Percentiles rank a stretch among this genome's conserved stretches.
phyloP scores from a whole-genome alignment of 2,888 invertebrate species.

The Sminthurinus aureus region DNA sequence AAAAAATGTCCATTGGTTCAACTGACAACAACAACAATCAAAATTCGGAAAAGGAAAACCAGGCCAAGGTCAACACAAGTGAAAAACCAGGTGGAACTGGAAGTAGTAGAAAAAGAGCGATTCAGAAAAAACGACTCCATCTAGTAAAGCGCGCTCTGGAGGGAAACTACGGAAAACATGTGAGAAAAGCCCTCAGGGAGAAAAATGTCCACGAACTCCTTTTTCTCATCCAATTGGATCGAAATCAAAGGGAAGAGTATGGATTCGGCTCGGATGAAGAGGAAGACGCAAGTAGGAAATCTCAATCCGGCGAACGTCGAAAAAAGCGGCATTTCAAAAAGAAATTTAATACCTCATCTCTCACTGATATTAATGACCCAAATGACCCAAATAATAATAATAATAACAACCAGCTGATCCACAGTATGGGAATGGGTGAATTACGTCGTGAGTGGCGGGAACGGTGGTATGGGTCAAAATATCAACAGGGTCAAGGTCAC shows the following conservation, averaged over 20 bases:
- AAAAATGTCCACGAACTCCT: slow-evolving; percentile 30
- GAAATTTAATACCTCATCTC: neutral
- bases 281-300: neutral
- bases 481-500: neutral
- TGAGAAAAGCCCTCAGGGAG: slow-evolving; percentile 22
- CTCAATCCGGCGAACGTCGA: neutral
- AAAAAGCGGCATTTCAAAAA: neutral
- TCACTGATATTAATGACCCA: neutral
- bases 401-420: neutral
- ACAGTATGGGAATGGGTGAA: neutral
- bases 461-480: slow-evolving; percentile 21
- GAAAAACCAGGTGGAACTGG: neutral
- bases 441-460: slow-evolving; percentile 14
- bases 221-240: slow-evolving; percentile 34
- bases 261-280: slow-evolving; percentile 18
- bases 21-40: too few relatives aligned
- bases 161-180: slow-evolving; percentile 34
- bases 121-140: slow-evolving; percentile 24
- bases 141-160: slow-evolving; percentile 25
- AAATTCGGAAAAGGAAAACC: neutral
- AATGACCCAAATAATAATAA: neutral
- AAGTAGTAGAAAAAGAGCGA: neutral
- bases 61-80: neutral
- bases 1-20: neutral
- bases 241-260: slow-evolving; percentile 8